phyloP scores from a whole-genome alignment of 2,888 invertebrate genomes.

The Laothoe populi region DNA sequence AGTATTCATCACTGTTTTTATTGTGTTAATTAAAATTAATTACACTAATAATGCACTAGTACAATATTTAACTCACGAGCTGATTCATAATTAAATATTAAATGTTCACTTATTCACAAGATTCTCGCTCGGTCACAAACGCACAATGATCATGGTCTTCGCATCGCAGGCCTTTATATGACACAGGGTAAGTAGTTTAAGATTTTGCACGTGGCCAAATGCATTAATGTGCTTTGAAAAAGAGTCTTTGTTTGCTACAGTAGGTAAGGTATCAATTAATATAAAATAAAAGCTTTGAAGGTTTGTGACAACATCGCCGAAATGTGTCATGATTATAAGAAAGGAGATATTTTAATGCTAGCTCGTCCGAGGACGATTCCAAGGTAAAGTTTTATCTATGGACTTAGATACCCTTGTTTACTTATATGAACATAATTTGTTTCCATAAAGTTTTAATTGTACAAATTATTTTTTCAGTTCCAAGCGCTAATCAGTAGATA shows the following conservation, averaged over 20 bases:
- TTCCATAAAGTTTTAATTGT: too few relatives aligned
- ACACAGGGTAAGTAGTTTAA: conserved; percentile 28
- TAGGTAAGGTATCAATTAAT: not conserved
- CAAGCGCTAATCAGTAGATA: not conserved
- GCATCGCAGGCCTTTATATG: conserved; percentile 58
- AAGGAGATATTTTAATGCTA: too few relatives aligned
- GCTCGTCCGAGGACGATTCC: too few relatives aligned
- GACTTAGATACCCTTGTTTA: too few relatives aligned
- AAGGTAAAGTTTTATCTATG: too few relatives aligned
- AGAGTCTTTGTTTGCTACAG: conserved; percentile 38
- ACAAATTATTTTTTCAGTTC: not conserved
- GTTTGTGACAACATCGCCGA: not conserved
- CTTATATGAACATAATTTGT: too few relatives aligned
- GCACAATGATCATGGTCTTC: conserved; percentile 48
- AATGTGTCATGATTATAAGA: not conserved
- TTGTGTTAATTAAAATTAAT: not conserved
- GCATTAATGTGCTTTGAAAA: conserved; percentile 32
- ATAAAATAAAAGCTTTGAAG: not conserved
- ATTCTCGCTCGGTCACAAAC: conserved; percentile 28
- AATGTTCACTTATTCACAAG: conserved; percentile 37
- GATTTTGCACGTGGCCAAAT: conserved; percentile 37
- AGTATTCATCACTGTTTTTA: not conserved
- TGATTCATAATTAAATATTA: conserved; percentile 46
- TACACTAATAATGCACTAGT: not conserved
- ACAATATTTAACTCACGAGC: conserved; percentile 48